Evolutionary conservation across 2,888 invertebrate species (phyloP), one percentile per base, ranked within the genome.

Genomic region (Mylabris sibirica): DNA sequence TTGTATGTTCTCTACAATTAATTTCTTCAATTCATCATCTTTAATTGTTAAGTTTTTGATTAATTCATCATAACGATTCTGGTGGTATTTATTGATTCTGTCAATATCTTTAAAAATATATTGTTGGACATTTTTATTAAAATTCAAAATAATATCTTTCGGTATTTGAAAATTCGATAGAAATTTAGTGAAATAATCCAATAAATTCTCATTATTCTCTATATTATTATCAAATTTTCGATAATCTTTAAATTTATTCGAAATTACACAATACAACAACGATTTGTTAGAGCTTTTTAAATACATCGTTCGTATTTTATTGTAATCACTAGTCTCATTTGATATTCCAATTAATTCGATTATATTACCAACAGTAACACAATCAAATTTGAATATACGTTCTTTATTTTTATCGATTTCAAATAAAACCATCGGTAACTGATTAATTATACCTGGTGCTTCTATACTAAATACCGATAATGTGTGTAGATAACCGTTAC

Each of bases 391-490:
- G 64, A 73, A 73, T 12, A 60, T 20, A 64, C 66, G 11, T 1
- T 61, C 8, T 61, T 61, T 67, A 20, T 64, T 69, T 49, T 60
- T 63, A 63, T 26, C 65, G 57, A 41, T 62, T 64, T 78, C 65
- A 60, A 74, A 67, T 12, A 75, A 35, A 17, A 65, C 65, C 26
- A 70, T 61, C 0, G 70, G 70, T 22, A 68, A 74, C 87, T 88
- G 22, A 86, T 83, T 44, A 87, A 77, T 0, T 88, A 70, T 59
- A 26, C 49, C 38, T 8, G 70, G 88, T 65, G 90, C 89, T 82
- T 90, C 90, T 3, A 89, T 88, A 60, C 88, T 84, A 79, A 90
- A 90, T 60, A 90, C 87, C 1, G 90, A 90, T 2, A 90, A 80
- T 4, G 87, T 86, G 77, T 89, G 90, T 73, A 85, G 87, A 76